These are phyloP conservation scores for Corynorhinus townsendii DNA, from an alignment of 2,113 vertebrate species.

Conservation along the genomic window DNA sequence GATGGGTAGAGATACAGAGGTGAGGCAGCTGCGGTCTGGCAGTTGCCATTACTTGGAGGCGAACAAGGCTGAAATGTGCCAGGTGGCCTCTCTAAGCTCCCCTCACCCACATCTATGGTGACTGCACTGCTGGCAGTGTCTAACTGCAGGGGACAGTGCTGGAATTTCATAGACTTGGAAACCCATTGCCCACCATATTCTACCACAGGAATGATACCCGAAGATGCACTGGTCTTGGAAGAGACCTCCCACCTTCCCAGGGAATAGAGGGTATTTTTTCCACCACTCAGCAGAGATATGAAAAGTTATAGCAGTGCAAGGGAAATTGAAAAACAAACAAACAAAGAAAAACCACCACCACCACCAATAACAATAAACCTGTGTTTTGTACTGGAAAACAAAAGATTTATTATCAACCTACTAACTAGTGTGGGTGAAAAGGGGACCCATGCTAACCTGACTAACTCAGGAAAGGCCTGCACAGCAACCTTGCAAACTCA, in stretches of 20 bases:
- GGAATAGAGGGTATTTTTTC: background rate
- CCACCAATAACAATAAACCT: background rate
- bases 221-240: background rate
- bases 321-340: background rate
- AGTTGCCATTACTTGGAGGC: background rate
- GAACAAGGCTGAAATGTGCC: background rate
- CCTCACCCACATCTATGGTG: background rate
- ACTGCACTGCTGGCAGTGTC: background rate
- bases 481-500: too few relatives aligned
- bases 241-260: background rate
- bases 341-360: background rate
- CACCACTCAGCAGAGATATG: background rate
- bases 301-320: background rate
- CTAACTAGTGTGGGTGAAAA: background rate
- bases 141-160: background rate
- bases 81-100: background rate
- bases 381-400: background rate
- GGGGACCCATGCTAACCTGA: too few relatives aligned
- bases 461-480: too few relatives aligned
- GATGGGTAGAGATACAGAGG: background rate
- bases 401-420: background rate
- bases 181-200: background rate
- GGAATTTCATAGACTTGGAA: background rate
- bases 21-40: background rate
- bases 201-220: background rate